phyloP scores from a whole-genome alignment of 2,113 vertebrate genomes.

The Scomber scombrus region DNA sequence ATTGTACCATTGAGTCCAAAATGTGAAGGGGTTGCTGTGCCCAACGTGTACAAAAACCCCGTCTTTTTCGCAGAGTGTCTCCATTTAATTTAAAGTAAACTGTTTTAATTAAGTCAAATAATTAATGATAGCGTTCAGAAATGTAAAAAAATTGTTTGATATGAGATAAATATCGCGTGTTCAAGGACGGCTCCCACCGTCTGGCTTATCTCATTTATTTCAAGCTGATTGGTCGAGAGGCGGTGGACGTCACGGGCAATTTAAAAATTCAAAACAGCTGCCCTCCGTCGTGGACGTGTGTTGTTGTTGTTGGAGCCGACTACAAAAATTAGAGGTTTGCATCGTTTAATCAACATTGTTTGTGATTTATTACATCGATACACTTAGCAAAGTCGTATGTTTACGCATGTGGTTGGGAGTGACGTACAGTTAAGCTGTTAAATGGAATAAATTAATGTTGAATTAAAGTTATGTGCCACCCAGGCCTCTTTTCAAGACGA shows the following conservation, averaged over 20 bases:
- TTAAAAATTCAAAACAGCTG: conserved; percentile 82
- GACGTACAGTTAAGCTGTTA: not conserved
- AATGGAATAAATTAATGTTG: not conserved
- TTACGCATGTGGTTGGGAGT: not conserved
- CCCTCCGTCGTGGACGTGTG: conserved; percentile 1
- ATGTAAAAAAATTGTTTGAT: too few species aligned
- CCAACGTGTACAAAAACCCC: not conserved
- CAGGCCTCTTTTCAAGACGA: not conserved
- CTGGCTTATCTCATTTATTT: not conserved
- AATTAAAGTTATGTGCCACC: not conserved
- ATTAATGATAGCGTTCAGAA: too few species aligned
- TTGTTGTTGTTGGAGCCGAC: not conserved
- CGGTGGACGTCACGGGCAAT: conserved; percentile 46
- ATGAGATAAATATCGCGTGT: too few species aligned
- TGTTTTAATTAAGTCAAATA: too few species aligned
- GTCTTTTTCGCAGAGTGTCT: too few species aligned
- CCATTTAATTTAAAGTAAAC: too few species aligned
- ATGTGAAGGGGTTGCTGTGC: not conserved
- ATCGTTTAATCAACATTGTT: not conserved
- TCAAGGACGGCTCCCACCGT: too few species aligned
- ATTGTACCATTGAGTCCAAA: conserved; percentile 42
- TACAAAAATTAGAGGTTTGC: conserved; percentile 56
- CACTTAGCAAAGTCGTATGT: not conserved
- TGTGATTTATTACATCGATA: not conserved
- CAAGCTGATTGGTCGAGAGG: conserved; percentile 79